Evolutionary conservation across 2,113 vertebrate genomes (phyloP).

Genomic region (Odontophorus gujanensis): DNA sequence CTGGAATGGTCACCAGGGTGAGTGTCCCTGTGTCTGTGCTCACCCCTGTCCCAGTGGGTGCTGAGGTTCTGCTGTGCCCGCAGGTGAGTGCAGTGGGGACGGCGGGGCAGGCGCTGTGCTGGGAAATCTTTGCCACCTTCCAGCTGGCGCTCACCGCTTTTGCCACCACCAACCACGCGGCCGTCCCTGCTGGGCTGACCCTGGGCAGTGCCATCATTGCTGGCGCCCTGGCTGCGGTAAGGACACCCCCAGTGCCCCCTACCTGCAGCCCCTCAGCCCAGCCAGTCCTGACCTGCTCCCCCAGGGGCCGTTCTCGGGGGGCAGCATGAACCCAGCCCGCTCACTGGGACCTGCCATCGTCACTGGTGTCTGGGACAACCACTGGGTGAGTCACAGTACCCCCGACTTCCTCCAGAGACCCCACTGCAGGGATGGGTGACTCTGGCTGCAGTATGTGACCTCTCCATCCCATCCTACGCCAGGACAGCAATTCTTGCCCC

Average conservation of each 20-base stretch:
- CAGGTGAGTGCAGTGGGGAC: constrained; percentile 79
- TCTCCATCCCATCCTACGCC: fast-evolving
- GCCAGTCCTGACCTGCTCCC: neutral
- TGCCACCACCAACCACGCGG: constrained; percentile 67
- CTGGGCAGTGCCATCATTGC: constrained; percentile 82
- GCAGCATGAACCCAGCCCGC: constrained; percentile 84
- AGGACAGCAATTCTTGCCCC: fast-evolving
- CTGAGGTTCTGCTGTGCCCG: neutral
- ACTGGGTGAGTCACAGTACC: constrained; percentile 78
- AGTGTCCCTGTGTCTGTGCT: neutral
- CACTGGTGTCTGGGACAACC: constrained; percentile 84
- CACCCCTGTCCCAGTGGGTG: fast-evolving
- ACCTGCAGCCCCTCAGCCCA: fast-evolving
- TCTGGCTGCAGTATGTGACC: fast-evolving
- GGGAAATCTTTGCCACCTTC: constrained; percentile 85
- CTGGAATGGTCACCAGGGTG: constrained; percentile 79
- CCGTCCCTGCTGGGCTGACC: constrained; percentile 76
- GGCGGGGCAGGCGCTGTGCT: constrained; percentile 79
- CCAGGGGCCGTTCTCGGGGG: constrained; percentile 83
- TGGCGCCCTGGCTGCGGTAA: constrained; percentile 79
- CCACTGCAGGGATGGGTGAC: neutral
- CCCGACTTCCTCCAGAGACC: fast-evolving
- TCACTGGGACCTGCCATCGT: constrained; percentile 83
- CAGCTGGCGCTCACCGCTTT: constrained; percentile 84
- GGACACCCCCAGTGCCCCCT: neutral